Base-by-base conservation (phyloP, 2,888 invertebrate genomes). In the Eilema caniola region DNA sequence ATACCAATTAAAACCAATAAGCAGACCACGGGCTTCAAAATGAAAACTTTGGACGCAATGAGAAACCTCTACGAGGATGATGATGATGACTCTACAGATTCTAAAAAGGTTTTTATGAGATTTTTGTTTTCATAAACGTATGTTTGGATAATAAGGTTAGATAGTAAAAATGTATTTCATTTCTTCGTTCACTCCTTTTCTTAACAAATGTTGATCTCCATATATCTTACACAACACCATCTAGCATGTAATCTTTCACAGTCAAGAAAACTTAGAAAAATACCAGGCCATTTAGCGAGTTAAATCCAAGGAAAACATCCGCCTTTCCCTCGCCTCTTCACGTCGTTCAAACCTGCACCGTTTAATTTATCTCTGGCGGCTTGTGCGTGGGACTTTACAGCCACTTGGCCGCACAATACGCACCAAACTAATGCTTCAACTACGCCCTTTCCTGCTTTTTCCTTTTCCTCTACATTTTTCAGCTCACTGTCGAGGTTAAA, bases 371-470 rank as follows among this genome's bases (percentile, higher is more conserved):
- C 85, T 86, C 75, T 60, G 76, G 78, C 80, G 80, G 79, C 81
- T 80, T 81, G 87, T 88, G 86, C 83, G 84, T 81, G 80, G 85
- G 88, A 89, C 88, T 88, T 89, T 85, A 86, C 85, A 85, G 83
- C 81, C 88, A 86, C 89, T 90, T 86, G 86, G 87, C 85, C 83
- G 84, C 77, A 33, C 37, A 76, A 60, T 79, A 62, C 70, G 73
- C 68, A 71, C 80, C 75, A 83, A 83, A 86, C 79, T 86, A 84
- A 87, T 89, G 84, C 77, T 59, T 72, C 78, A 76, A 77, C 76
- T 82, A 83, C 85, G 85, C 84, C 83, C 81, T 83, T 83, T 85
- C 83, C 78, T 23, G 25, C 33, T 37, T 41, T 66, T 33, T 25
- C 37, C 41, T 41, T 66, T 33, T 25, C 37, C 41, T 41, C 37